A percentile compares a stretch with the other conserved stretches of the same genome.
phyloP scores from a whole-genome alignment of 2,888 invertebrate species.

The Mactromeris polynyma region DNA sequence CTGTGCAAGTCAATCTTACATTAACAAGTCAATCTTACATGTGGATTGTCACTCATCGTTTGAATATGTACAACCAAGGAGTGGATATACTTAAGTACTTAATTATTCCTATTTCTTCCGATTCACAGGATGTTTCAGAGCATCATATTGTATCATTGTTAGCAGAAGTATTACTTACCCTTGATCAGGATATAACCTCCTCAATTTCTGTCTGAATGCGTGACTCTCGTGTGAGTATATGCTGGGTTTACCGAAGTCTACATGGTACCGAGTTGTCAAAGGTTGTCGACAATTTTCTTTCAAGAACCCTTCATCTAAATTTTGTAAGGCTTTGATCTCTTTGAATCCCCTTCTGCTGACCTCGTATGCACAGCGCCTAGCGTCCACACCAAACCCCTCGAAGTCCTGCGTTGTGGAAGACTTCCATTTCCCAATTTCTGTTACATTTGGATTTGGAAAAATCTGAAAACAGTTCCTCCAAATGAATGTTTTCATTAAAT shows the following conservation, averaged over 20 bases:
- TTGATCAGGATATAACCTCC: background rate
- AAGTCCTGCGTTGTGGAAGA: conserved; percentile 53
- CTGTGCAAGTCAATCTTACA: too few species aligned
- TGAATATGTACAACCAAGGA: too few species aligned
- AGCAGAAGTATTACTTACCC: background rate
- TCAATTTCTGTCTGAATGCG: background rate
- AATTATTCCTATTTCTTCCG: too few species aligned
- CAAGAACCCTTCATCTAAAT: conserved; percentile 28
- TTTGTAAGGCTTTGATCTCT: conserved; percentile 30
- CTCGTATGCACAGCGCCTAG: conserved; percentile 38
- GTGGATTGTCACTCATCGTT: too few species aligned
- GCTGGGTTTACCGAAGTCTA: conserved; percentile 33
- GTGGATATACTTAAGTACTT: too few species aligned
- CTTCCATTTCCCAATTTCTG: conserved; percentile 39
- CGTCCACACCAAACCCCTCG: conserved; percentile 30
- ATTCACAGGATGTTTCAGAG: too few species aligned
- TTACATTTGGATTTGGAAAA: conserved; percentile 24
- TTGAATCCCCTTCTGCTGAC: conserved; percentile 24
- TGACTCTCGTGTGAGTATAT: background rate
- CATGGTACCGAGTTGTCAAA: conserved; percentile 25
- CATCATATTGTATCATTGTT: too few species aligned
- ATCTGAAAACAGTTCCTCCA: conserved; percentile 29
- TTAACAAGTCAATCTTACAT: too few species aligned
- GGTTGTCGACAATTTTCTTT: conserved; percentile 26
- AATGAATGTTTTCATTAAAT: too few species aligned